Base-by-base conservation (phyloP, 2,888 invertebrate genomes). In the Coelinius sp. region DNA sequence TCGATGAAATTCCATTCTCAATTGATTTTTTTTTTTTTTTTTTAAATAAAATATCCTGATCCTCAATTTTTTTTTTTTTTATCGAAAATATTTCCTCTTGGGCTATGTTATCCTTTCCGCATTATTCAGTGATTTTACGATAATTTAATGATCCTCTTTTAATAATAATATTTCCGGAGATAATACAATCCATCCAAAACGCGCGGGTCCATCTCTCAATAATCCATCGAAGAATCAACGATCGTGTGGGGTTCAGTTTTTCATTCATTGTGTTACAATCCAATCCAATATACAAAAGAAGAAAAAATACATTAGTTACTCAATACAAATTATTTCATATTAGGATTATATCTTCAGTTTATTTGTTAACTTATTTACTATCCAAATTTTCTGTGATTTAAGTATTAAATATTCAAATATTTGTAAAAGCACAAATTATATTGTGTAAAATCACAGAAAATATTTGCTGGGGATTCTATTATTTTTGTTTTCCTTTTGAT, bases 251-350 rank as follows among this genome's bases (percentile, higher is more conserved):
- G 86, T 86, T 87, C 86, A 87, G 87, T 86, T 85, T 87, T 87
- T 87, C 86, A 87, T 86, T 87, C 87, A 87, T 88, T 86, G 87
- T 84, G 87, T 86, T 86, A 87, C 82, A 87, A 88, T 88, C 87
- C 87, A 86, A 86, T 87, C 86, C 87, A 85, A 87, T 87, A 87
- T 87, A 87, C 87, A 88, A 87, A 88, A 88, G 86, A 86, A 87
- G 87, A 87, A 87, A 87, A 88, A 88, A 87, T 86, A 86, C 86
- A 87, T 88, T 88, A 88, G 87, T 87, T 78, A 77, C 77, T 77
- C 78, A 75, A 76, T 73, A 76, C 72, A 76, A 14, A 71, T 71
- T n/a, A 44, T 24, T 69, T 76, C 65, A 64, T 76, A 71, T 70
- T 73, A 66, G 71, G 71, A 73, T 70, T 49, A 49, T 49, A 49